phyloP scores from a whole-genome alignment of 2,888 invertebrate genomes.

The Schizaphis graminum region DNA sequence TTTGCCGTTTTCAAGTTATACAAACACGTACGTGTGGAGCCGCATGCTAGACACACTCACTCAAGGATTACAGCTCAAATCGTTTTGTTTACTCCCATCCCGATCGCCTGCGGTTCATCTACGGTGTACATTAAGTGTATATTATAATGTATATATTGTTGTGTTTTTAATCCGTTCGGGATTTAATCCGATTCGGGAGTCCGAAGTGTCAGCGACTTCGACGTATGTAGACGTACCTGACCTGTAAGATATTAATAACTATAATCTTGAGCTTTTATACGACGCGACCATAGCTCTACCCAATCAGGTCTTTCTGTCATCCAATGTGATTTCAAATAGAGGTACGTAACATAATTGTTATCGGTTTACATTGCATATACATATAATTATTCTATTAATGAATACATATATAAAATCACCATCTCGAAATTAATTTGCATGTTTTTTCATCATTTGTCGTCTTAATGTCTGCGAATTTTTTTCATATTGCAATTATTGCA shows the following conservation, averaged over 20 bases:
- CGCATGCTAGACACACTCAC: not conserved
- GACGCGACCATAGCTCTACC: not conserved
- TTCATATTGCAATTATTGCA: not conserved
- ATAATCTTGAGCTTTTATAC: not conserved
- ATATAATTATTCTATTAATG: not conserved
- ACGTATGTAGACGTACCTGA: not conserved
- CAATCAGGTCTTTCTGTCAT: not conserved
- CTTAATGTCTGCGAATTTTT: not conserved
- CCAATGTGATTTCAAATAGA: not conserved
- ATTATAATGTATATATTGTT: not conserved
- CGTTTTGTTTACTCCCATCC: constrained; percentile 19
- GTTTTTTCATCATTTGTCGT: not conserved
- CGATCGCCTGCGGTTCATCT: constrained; percentile 14
- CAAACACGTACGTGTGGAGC: not conserved
- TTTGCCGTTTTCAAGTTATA: not conserved
- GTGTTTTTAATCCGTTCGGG: not conserved
- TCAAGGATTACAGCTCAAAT: constrained; percentile 25
- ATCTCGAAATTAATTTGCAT: not conserved
- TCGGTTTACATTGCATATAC: not conserved
- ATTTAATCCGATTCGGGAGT: constrained; percentile 25
- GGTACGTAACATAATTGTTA: constrained; percentile 3
- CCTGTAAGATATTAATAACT: not conserved
- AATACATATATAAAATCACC: not conserved
- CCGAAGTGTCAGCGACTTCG: not conserved
- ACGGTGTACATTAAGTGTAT: not conserved